Evolutionary conservation across 2,797 vertebrate genomes (phyloP).

Genomic region (Philypnodon macrostomus): DNA sequence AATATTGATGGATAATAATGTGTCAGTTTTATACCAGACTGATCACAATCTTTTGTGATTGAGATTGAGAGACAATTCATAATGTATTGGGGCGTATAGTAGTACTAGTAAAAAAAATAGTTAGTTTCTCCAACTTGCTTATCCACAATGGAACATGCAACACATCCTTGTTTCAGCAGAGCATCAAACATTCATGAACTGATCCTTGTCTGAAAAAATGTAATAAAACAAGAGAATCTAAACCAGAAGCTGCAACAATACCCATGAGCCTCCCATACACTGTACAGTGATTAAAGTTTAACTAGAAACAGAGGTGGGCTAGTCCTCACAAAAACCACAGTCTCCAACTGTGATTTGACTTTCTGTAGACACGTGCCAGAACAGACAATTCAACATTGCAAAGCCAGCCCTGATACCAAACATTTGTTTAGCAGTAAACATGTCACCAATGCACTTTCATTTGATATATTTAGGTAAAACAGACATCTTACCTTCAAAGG

Average conservation of each 20-base stretch:
- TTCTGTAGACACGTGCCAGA: constrained; percentile 17
- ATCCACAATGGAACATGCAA: constrained; percentile 2
- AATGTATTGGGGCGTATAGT: too few species aligned
- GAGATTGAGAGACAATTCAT: too few species aligned
- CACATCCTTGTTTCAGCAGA: constrained; percentile 7
- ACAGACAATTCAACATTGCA: too few species aligned
- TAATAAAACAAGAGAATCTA: constrained; percentile 54
- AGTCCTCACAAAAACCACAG: constrained; percentile 21
- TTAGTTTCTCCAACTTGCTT: too few species aligned
- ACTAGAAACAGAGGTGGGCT: constrained; percentile 49
- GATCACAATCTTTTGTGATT: too few species aligned
- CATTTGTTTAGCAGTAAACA: constrained; percentile 21
- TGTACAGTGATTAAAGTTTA: constrained; percentile 57
- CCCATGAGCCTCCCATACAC: constrained; percentile 15
- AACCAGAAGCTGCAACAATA: constrained; percentile 41
- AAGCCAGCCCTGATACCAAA: constrained; percentile 1
- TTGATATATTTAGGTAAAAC: constrained; percentile 4
- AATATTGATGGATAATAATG: too few species aligned
- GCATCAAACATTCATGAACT: constrained; percentile 47
- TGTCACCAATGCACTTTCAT: not conserved
- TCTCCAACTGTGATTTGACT: constrained; percentile 39
- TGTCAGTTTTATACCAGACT: too few species aligned
- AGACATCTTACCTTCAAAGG: constrained; percentile 75
- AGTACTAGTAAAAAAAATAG: too few species aligned
- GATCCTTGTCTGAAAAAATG: constrained; percentile 39